Conservation (phyloP, 2,797 vertebrate genomes). For the Pantherophis alleghaniensis region DNA sequence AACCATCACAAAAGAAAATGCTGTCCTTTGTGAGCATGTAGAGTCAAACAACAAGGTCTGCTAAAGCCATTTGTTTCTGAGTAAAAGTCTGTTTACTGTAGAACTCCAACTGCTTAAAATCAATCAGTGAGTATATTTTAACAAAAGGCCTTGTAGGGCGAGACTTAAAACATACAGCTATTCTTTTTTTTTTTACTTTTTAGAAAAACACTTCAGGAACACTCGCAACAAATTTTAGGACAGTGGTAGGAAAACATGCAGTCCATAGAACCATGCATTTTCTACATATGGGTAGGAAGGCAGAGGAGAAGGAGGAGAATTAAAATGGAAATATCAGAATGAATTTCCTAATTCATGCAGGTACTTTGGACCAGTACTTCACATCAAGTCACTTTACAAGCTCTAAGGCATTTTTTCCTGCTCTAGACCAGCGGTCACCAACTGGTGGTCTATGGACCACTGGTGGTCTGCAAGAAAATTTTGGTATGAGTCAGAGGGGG, state of each 20-base stretch:
- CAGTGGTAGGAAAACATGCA: background rate
- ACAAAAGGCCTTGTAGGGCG: constrained; percentile 8
- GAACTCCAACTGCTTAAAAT: constrained; percentile 42
- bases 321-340: background rate
- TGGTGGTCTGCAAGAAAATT: too few relatives aligned
- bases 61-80: constrained; percentile 49
- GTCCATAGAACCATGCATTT: background rate
- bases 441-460: too few relatives aligned
- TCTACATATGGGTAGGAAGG: background rate
- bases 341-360: background rate
- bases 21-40: constrained; percentile 44
- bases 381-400: background rate
- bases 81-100: constrained; percentile 33
- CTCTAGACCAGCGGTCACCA: background rate
- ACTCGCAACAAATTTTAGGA: background rate
- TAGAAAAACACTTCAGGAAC: background rate
- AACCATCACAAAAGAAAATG: constrained; percentile 37
- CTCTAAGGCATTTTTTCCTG: background rate
- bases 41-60: constrained; percentile 37
- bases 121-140: constrained; percentile 39
- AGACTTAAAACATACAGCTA: constrained; percentile 37
- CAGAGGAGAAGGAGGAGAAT: background rate
- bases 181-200: constrained; percentile 39
- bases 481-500: too few relatives aligned
- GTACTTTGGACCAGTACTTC: background rate